phyloP scores from a whole-genome alignment of 2,797 vertebrate species.

The Sebastes umbrosus region DNA sequence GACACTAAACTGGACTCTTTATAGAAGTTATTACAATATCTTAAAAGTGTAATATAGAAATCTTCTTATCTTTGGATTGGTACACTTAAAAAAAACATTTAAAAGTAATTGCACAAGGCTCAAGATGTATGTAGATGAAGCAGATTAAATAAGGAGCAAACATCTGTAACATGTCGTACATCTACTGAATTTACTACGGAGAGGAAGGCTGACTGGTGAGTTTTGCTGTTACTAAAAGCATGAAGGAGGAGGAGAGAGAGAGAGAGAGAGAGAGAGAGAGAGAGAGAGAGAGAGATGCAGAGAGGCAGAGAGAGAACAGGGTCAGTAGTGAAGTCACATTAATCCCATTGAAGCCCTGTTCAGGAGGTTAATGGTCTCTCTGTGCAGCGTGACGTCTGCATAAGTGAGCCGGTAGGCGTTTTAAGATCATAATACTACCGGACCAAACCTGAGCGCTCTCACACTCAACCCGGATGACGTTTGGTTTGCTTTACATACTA shows the following conservation, averaged over 20 bases:
- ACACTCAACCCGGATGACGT: background rate
- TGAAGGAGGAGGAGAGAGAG: background rate
- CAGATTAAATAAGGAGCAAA: background rate
- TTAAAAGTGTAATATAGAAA: background rate
- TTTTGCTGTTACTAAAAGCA: slow-evolving; percentile 16
- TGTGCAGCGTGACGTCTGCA: slow-evolving; percentile 14
- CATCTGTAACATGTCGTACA: slow-evolving; percentile 8
- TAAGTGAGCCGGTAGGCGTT: background rate
- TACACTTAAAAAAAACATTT: background rate
- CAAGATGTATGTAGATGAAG: background rate
- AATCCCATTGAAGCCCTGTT: slow-evolving; percentile 54
- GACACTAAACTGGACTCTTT: background rate
- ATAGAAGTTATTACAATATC: too few species aligned
- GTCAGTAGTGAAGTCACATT: slow-evolving; percentile 36
- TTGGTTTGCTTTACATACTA: background rate
- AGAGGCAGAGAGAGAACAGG: background rate
- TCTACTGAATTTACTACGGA: slow-evolving; percentile 18
- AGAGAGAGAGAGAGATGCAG: background rate
- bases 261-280: background rate
- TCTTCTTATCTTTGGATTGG: background rate
- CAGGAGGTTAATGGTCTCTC: slow-evolving; percentile 57
- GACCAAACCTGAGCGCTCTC: background rate
- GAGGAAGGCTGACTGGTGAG: background rate
- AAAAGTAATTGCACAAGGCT: background rate
- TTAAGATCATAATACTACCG: background rate